phyloP scores from a whole-genome alignment of 2,888 invertebrate species.

The Tetheella fluctuosa region DNA sequence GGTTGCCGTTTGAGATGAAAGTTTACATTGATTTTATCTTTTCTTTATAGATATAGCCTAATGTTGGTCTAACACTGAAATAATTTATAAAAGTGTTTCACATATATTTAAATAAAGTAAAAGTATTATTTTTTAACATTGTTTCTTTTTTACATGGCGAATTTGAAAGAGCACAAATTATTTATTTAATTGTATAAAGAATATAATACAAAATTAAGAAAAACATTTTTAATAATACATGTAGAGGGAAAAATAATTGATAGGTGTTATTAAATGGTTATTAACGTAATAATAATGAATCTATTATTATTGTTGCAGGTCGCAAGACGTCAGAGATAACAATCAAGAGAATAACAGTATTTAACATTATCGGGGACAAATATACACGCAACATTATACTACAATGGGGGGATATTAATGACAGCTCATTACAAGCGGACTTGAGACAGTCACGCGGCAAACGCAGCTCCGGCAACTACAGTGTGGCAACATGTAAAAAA shows the following conservation, averaged over 20 bases:
- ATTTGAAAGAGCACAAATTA: too few species aligned
- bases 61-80: too few species aligned
- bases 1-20: too few species aligned
- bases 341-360: constrained; percentile 54
- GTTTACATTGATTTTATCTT: too few species aligned
- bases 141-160: too few species aligned
- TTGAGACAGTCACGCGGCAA: constrained; percentile 36
- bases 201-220: neutral
- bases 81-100: too few species aligned
- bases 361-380: constrained; percentile 21
- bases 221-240: neutral
- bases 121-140: too few species aligned
- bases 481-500: constrained; percentile 47
- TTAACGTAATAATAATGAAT: constrained; percentile 10
- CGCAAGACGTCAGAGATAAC: constrained; percentile 42
- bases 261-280: neutral
- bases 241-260: neutral
- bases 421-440: constrained; percentile 28
- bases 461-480: constrained; percentile 34
- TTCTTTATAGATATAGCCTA: too few species aligned
- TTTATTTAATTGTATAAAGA: neutral
- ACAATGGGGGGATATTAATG: constrained; percentile 49
- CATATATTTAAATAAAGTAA: too few species aligned
- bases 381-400: constrained; percentile 47
- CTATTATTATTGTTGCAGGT: constrained; percentile 66